Evolutionary conservation across 1,140 invertebrate species (phyloP).

Genomic region (Zaprionus davidi): DNA sequence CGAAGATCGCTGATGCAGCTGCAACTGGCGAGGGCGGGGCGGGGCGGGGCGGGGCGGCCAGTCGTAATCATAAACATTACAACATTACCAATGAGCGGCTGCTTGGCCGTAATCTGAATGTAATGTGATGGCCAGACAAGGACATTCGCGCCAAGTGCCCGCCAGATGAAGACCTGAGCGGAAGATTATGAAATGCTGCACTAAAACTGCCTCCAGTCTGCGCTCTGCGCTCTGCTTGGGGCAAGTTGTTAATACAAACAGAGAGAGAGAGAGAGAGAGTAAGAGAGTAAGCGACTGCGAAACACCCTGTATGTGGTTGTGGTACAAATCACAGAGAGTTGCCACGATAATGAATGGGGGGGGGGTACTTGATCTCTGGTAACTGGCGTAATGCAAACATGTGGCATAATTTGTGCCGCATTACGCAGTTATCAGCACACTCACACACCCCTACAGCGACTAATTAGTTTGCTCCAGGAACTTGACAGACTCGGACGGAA

Average conservation of each 20-base stretch:
- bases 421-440: constrained; percentile 54
- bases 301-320: not conserved
- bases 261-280: not conserved
- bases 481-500: not conserved
- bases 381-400: constrained; percentile 14
- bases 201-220: constrained; percentile 12
- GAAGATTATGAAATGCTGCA: constrained; percentile 16
- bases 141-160: constrained; percentile 52
- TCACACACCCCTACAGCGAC: constrained; percentile 15
- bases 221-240: too few relatives aligned
- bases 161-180: not conserved
- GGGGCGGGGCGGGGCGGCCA: constrained; percentile 12
- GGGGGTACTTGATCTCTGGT: constrained; percentile 1
- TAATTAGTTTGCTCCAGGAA: constrained; percentile 61
- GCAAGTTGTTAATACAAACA: not conserved
- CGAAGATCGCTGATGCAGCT: constrained; percentile 22
- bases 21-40: not conserved
- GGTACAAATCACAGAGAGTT: not conserved
- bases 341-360: not conserved
- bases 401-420: constrained; percentile 32
- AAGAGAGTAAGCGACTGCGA: not conserved
- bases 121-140: constrained; percentile 69
- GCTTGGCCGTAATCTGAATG: constrained; percentile 66
- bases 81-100: constrained; percentile 43
- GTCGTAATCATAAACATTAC: constrained; percentile 63